Base-by-base conservation (phyloP, 2,113 vertebrate species). In the Macrotis lagotis region DNA sequence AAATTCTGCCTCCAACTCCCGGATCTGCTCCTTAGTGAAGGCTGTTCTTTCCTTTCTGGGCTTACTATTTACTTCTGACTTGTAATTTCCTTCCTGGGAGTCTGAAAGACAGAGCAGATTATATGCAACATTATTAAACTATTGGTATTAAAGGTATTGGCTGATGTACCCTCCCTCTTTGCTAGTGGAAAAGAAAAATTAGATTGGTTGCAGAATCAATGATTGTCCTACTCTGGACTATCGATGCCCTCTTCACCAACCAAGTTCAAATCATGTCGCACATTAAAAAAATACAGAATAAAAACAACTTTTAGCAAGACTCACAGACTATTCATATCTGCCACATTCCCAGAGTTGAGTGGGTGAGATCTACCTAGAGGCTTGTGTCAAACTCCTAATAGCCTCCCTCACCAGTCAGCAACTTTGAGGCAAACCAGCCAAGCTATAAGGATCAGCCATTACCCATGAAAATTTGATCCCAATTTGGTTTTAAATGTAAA, bases 21-120 rank as follows among this genome's bases (percentile, higher is more conserved):
- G 99, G 98, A 99, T 99, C 97, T 99, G 99, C 96, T 99, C 99
- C 98, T 99, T 99, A 97, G 99, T 99, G 98, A 99, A 99, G 37
- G 99, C 99, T 95, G 99, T 99, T 96, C 99, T 98, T 99, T 99
- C 99, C 98, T 99, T 99, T 97, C 99, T 99, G 96, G 99, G 99
- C 98, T 99, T 99, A 98, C 99, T 99, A 98, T 99, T 99, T 97
- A 99, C 98, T 96, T 99, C 99, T 96, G 99, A 99, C 98, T 99
- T 99, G 98, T 99, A 99, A 98, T 99, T 99, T 98, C 99, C 99
- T 94, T 99, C 99, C 97, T 99, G 99, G 96, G 99, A 99, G 98
- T 99, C 99, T 99, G 98, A 91, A 98, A 98, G 91, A 95, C 97
- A 97, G 96, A 90, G 9, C 94, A 28, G 48, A 94, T 91, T 89